phyloP scores from a whole-genome alignment of 2,113 vertebrate species.

The Syrrhaptes paradoxus region DNA sequence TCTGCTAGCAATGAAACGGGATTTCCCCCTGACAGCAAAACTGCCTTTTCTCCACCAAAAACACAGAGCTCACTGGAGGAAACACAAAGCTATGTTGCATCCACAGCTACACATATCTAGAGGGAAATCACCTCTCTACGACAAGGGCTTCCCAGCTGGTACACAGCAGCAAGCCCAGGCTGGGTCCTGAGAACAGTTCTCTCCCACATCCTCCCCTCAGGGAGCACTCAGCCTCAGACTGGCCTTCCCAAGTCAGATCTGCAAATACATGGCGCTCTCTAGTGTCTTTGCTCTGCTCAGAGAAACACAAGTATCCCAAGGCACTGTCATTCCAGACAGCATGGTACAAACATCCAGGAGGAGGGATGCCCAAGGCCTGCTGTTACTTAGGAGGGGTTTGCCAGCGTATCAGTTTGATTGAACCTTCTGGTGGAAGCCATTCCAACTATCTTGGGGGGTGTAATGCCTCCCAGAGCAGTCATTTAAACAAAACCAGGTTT shows the following conservation, averaged over 20 bases:
- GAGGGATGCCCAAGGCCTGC: background rate
- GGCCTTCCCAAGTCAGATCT: background rate
- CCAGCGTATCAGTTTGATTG: fast-evolving
- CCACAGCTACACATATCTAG: background rate
- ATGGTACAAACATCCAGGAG: background rate
- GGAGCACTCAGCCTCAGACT: background rate
- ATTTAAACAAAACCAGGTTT: background rate
- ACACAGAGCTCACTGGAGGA: background rate
- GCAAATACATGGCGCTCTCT: slow-evolving; percentile 47
- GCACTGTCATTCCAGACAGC: background rate
- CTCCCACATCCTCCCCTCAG: background rate
- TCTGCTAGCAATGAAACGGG: background rate
- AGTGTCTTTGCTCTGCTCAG: background rate
- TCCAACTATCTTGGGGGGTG: background rate
- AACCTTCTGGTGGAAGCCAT: background rate
- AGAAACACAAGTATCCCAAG: background rate
- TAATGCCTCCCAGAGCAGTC: background rate
- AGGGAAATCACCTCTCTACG: background rate
- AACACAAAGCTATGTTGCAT: background rate
- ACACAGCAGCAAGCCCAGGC: background rate
- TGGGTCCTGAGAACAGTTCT: background rate
- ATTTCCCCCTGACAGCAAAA: background rate
- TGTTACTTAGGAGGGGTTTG: background rate
- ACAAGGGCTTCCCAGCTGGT: background rate
- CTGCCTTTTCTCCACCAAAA: background rate